phyloP scores from a whole-genome alignment of 2,797 vertebrate genomes.

The Rousettus madagascariensis region DNA sequence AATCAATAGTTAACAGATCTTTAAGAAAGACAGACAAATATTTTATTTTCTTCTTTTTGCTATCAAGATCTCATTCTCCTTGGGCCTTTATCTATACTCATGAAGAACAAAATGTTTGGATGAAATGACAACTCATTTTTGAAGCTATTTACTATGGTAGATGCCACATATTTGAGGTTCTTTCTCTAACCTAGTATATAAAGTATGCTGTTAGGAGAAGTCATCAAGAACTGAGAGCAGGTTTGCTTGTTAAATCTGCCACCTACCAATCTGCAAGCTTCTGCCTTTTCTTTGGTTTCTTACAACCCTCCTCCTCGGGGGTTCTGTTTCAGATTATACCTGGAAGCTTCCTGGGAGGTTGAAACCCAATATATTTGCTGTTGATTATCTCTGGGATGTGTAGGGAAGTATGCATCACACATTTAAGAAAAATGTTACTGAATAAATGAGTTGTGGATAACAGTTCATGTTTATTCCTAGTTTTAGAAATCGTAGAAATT shows the following conservation, averaged over 20 bases:
- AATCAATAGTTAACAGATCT: slow-evolving; percentile 50
- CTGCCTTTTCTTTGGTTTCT: not conserved
- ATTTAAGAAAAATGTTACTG: slow-evolving; percentile 52
- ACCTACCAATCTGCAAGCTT: not conserved
- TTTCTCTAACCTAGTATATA: not conserved
- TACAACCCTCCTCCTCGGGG: no score
- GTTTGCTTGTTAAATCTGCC: not conserved
- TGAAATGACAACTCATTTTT: not conserved
- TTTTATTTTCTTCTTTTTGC: slow-evolving; percentile 67
- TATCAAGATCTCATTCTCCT: slow-evolving; percentile 60
- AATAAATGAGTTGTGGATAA: slow-evolving; percentile 26
- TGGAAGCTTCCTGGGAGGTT: not conserved
- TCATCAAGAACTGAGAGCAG: not conserved
- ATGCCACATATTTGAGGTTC: not conserved
- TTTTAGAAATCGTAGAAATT: not conserved
- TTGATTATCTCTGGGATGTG: not conserved
- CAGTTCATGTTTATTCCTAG: slow-evolving; percentile 5
- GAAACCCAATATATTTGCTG: not conserved
- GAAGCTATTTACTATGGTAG: not conserved
- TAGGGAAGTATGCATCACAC: not conserved
- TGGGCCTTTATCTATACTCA: not conserved
- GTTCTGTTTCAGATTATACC: not conserved
- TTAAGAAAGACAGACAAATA: slow-evolving; percentile 55
- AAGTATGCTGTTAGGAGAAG: not conserved
- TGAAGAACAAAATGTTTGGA: not conserved